These are phyloP conservation scores for Platynereis dumerilii DNA, from an alignment of 2,888 invertebrate species.

Conservation along the genomic window DNA sequence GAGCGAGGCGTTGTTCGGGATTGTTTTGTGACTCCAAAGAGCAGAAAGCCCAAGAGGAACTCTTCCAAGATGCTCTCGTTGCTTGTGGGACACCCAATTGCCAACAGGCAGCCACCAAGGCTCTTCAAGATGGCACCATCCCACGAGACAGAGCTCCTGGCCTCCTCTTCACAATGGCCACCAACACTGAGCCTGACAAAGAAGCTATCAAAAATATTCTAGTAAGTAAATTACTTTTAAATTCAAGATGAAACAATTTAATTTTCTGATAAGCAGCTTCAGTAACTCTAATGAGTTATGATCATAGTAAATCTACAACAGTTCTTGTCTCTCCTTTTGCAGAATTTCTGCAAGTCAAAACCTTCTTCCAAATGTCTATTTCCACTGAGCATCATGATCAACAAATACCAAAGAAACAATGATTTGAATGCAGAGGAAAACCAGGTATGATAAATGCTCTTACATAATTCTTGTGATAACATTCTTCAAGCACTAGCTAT, in stretches of 20 bases:
- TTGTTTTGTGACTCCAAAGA: background rate
- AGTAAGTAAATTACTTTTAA: background rate
- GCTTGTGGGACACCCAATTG: background rate
- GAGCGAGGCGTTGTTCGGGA: background rate
- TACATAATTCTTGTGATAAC: too few relatives aligned
- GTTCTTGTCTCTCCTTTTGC: too few relatives aligned
- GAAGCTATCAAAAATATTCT: conserved; percentile 1
- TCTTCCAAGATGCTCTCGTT: background rate
- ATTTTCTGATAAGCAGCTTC: too few relatives aligned
- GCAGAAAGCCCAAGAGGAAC: background rate
- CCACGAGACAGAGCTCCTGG: background rate
- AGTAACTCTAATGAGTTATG: too few relatives aligned
- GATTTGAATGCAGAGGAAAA: background rate
- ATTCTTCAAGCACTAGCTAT: too few relatives aligned
- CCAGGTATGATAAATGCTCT: too few relatives aligned
- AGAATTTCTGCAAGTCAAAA: too few relatives aligned
- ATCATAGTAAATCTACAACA: too few relatives aligned
- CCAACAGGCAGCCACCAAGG: background rate
- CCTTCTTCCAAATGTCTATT: background rate
- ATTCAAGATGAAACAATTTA: too few relatives aligned
- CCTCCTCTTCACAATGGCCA: background rate
- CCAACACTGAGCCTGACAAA: background rate
- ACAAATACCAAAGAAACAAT: background rate
- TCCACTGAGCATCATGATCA: conserved; percentile 5
- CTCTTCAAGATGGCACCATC: background rate